Percentiles rank a stretch among this genome's conserved stretches.
Evolutionary conservation across 2,797 vertebrate species (phyloP).

Genomic region (Psittacula echo): DNA sequence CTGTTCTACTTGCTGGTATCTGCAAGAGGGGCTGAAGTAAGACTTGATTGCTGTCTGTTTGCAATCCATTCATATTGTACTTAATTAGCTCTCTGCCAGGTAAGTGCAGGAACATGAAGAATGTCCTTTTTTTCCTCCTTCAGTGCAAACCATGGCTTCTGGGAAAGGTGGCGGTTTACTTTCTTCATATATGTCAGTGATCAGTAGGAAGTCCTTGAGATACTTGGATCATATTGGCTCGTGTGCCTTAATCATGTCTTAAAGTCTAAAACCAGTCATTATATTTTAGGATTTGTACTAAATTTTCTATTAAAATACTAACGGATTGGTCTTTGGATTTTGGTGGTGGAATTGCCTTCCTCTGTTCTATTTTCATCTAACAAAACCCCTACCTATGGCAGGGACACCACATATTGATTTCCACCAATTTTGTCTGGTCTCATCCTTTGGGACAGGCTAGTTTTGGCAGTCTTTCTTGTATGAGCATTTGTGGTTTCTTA

Average conservation of each 20-base stretch:
- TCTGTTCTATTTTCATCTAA: neutral
- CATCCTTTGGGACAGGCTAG: neutral
- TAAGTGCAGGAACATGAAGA: neutral
- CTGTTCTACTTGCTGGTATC: neutral
- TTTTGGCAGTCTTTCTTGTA: neutral
- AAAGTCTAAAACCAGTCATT: neutral
- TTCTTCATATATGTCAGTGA: neutral
- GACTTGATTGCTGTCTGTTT: neutral
- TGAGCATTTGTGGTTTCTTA: neutral
- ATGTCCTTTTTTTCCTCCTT: neutral
- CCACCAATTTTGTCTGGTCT: neutral
- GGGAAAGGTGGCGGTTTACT: neutral
- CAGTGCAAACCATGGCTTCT: neutral
- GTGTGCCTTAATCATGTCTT: neutral
- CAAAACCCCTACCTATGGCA: neutral
- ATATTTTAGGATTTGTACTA: neutral
- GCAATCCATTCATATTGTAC: neutral
- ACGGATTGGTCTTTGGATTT: neutral
- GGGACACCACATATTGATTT: neutral
- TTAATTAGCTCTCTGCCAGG: constrained; percentile 1
- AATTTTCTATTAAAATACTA: neutral
- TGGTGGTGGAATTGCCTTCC: neutral
- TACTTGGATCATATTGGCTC: neutral
- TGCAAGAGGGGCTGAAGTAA: neutral
- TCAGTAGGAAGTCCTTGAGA: neutral